phyloP scores from a whole-genome alignment of 1,140 invertebrate genomes.

The Galleria mellonella region DNA sequence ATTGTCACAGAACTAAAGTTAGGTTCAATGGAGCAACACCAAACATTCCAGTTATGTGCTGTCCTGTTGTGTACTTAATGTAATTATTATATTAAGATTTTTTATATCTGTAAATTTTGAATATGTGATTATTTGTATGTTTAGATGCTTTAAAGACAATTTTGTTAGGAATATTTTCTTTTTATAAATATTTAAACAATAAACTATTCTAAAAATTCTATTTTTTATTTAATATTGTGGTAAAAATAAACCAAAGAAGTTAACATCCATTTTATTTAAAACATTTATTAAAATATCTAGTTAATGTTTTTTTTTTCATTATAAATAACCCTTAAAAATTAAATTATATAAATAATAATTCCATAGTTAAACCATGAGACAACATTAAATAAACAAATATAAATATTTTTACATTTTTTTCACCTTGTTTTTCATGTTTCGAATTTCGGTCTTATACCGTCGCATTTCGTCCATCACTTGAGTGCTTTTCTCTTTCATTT shows the following conservation, averaged over 20 bases:
- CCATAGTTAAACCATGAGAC: background rate
- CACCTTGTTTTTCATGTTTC: slow-evolving; percentile 65
- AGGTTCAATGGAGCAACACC: slow-evolving; percentile 11
- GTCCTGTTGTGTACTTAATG: slow-evolving; percentile 63
- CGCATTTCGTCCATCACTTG: slow-evolving; percentile 72
- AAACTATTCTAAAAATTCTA: slow-evolving; percentile 33
- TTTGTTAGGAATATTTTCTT: slow-evolving; percentile 58
- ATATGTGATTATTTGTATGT: slow-evolving; percentile 44
- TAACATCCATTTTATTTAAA: too few species aligned
- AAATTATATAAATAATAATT: background rate
- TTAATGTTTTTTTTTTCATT: too few species aligned
- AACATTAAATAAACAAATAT: slow-evolving; percentile 1
- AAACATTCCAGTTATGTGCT: slow-evolving; percentile 66
- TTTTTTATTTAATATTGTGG: background rate
- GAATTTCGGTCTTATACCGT: slow-evolving; percentile 68
- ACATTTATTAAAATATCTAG: too few species aligned
- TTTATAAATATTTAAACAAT: slow-evolving; percentile 47
- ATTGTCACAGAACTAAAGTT: slow-evolving; percentile 7
- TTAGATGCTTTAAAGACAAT: slow-evolving; percentile 34
- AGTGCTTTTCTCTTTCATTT: slow-evolving; percentile 50
- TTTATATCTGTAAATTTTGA: slow-evolving; percentile 60
- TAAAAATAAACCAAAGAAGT: too few species aligned
- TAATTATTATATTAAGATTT: slow-evolving; percentile 24
- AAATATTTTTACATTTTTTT: slow-evolving; percentile 51
- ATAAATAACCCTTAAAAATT: background rate